A percentile compares a stretch with the other conserved stretches of the same genome.
These are phyloP conservation scores for Drosophila lini DNA, from an alignment of 1,140 invertebrate genomes.

Conservation along the genomic window DNA sequence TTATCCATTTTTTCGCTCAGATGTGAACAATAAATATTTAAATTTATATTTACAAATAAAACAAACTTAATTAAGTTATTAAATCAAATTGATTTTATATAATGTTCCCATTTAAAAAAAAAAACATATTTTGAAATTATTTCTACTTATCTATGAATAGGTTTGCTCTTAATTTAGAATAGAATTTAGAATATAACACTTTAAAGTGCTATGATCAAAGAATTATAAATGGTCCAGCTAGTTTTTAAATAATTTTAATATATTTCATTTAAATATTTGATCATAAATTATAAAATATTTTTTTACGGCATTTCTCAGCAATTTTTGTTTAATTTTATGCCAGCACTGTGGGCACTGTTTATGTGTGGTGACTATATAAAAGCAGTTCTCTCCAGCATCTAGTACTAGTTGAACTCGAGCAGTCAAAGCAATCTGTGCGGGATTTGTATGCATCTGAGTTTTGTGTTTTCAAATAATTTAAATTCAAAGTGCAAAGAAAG, in stretches of 20 bases:
- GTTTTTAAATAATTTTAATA: no score
- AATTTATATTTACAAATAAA: no score
- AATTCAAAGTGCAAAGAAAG: constrained; percentile 37
- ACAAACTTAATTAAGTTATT: not conserved
- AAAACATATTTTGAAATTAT: no score
- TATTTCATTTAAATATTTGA: not conserved
- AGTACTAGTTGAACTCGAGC: constrained; percentile 9
- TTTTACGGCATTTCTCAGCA: not conserved
- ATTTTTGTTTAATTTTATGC: not conserved
- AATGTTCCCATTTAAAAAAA: no score
- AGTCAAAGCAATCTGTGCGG: constrained; percentile 24
- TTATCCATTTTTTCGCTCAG: no score
- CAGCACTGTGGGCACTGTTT: constrained; percentile 11
- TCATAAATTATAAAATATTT: not conserved
- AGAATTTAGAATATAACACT: not conserved
- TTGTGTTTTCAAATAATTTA: constrained; percentile 4
- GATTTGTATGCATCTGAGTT: constrained; percentile 2
- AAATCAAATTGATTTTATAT: not conserved
- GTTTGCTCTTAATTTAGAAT: no score
- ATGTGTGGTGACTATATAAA: constrained; percentile 27
- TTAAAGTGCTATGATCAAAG: no score
- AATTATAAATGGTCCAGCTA: not conserved
- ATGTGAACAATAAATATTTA: no score
- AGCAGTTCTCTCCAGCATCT: constrained; percentile 16
- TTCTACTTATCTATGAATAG: no score